Base-by-base conservation (phyloP, 2,888 invertebrate species). In the Cremastinae sp. region DNA sequence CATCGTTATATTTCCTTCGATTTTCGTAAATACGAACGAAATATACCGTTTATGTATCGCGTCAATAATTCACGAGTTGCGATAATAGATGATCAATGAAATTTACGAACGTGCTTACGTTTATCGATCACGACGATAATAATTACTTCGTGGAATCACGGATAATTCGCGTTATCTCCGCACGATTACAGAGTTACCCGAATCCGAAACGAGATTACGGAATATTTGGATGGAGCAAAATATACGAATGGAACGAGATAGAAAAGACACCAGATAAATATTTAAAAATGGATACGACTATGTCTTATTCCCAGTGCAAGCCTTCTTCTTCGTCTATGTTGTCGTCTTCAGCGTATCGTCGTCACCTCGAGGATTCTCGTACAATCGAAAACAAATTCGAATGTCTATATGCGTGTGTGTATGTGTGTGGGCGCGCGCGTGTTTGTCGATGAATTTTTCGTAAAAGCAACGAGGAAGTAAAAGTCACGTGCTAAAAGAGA, bases 331-430 rank as follows among this genome's bases (percentile, higher is more conserved):
- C 45, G 51, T 71, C 36, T 56, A 69, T 64, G 64, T 75, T 61
- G 64, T 76, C 54, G 61, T 73, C 64, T 58, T 47, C 68, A 53
- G 56, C 71, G 71, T 68, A 18, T 43, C 54, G 38, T 71, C 65
- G 70, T 76, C 72, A 59, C 38, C 53, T 73, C 69, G 64, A 69
- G 58, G 59, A 65, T 69, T 73, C 64, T 76, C 69, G 69, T 62
- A 53, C 22, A 78, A 80, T 80, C 51, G 54, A 74, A 71, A 72
- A 58, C 64, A 77, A 20, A 64, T 68, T 49, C 73, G 65, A 68
- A 69, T 58, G 73, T 61, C 14, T 12, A 45, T 53, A 59, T 41
- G 45, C 51, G 59, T 51, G 49, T 66, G 45, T 49, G 36, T 54
- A 51, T 20, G 61, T 58, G 58, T 43, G 45, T 22, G 58, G 20